These are phyloP conservation scores for Campylomormyrus numenius DNA, from an alignment of 2,113 vertebrate genomes.

Conservation along the genomic window DNA sequence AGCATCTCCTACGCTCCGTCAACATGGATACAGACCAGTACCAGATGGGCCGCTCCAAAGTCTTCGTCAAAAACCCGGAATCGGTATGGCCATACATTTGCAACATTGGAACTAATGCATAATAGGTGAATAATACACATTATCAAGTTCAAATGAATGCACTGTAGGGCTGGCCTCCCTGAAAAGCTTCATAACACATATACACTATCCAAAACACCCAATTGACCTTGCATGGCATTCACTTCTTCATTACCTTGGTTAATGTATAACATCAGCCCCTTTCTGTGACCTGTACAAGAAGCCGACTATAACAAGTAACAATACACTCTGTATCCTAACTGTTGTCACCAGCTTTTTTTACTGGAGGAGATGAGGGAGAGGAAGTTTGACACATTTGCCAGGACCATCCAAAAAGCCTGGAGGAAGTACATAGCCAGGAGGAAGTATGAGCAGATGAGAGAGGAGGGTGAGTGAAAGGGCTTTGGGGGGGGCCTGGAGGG, in stretches of 20 bases:
- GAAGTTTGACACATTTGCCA: conserved; percentile 86
- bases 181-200: not conserved
- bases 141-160: not conserved
- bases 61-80: conserved; percentile 94
- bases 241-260: not conserved
- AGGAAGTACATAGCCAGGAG: conserved; percentile 72
- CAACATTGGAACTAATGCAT: not conserved
- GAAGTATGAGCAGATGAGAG: conserved; percentile 92
- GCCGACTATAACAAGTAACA: not conserved
- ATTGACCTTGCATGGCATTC: not conserved
- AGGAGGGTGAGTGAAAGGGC: conserved; percentile 70
- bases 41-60: conserved; percentile 85
- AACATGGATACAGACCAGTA: conserved; percentile 94
- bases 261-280: not conserved
- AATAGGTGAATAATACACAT: not conserved
- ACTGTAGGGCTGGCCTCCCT: not conserved
- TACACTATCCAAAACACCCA: not conserved
- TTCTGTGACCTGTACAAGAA: not conserved
- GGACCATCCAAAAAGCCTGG: conserved; percentile 94
- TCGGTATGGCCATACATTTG: conserved; percentile 62
- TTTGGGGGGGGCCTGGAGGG: not conserved
- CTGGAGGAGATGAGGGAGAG: conserved; percentile 92
- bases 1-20: conserved; percentile 81
- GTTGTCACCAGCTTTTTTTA: conserved; percentile 76
- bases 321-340: not conserved